A percentile compares a stretch with the other conserved stretches of the same genome.
These are phyloP conservation scores for Patiria miniata DNA, from an alignment of 35 echinoderm and acorn worm genomes.

Conservation along the genomic window DNA sequence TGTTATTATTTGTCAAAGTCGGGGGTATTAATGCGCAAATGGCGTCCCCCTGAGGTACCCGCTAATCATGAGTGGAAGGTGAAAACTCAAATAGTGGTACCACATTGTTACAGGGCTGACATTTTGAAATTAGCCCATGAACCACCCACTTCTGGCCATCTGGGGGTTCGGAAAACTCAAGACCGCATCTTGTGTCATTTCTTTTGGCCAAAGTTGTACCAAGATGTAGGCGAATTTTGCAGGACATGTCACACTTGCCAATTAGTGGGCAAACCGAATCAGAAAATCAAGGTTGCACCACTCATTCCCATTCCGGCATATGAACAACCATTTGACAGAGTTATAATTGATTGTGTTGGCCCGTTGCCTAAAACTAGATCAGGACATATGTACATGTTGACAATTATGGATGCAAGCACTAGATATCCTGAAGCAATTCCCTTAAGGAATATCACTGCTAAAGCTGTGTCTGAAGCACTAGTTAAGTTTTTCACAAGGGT, in stretches of 20 bases:
- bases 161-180: constrained; percentile 55
- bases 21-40: constrained; percentile 73
- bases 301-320: constrained; percentile 52
- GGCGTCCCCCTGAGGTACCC: constrained; percentile 47
- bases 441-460: constrained; percentile 47
- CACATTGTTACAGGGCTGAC: constrained; percentile 27
- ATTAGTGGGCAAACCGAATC: constrained; percentile 61
- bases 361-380: constrained; percentile 54
- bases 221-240: constrained; percentile 38
- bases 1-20: not conserved
- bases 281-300: constrained; percentile 34
- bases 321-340: constrained; percentile 56
- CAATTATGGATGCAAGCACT: constrained; percentile 55
- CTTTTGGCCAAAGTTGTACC: constrained; percentile 54
- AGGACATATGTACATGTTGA: constrained; percentile 54
- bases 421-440: constrained; percentile 64
- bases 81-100: constrained; percentile 64
- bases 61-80: constrained; percentile 54
- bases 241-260: constrained; percentile 63
- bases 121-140: constrained; percentile 55
- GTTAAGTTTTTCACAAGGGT: constrained; percentile 32
- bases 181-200: constrained; percentile 54
- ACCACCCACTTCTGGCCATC: constrained; percentile 37
- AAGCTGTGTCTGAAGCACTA: constrained; percentile 38
- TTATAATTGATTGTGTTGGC: constrained; percentile 68